phyloP scores from a whole-genome alignment of 2,113 vertebrate species.

The Syngnathoides biaculeatus region DNA sequence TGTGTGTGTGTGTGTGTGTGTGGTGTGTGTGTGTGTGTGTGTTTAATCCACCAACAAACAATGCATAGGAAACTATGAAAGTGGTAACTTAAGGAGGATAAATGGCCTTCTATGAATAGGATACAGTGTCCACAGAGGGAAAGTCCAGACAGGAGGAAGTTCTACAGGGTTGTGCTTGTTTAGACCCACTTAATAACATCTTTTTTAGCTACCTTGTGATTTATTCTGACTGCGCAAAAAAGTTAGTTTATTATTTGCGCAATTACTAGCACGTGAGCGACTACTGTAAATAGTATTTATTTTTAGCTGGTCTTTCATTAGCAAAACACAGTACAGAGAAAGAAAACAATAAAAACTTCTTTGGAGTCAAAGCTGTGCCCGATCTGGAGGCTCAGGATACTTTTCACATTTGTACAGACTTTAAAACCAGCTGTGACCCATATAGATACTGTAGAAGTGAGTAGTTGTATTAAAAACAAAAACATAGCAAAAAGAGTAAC shows the following conservation, averaged over 20 bases:
- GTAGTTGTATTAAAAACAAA: too few species aligned
- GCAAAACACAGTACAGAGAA: too few species aligned
- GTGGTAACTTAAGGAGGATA: constrained; percentile 36
- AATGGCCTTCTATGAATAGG: constrained; percentile 28
- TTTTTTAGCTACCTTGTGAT: neutral
- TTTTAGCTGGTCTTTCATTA: neutral
- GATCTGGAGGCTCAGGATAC: too few species aligned
- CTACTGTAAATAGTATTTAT: neutral
- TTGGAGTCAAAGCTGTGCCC: too few species aligned
- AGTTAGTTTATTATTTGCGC: neutral
- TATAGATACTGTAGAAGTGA: too few species aligned
- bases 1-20: constrained; percentile 39
- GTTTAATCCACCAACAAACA: constrained; percentile 12
- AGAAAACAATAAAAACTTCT: too few species aligned
- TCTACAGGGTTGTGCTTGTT: neutral
- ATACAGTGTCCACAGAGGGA: neutral
- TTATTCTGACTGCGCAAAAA: neutral
- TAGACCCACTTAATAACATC: neutral
- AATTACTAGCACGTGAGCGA: neutral
- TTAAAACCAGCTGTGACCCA: too few species aligned
- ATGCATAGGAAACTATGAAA: constrained; percentile 23
- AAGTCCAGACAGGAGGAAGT: constrained; percentile 18
- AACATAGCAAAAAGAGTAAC: too few species aligned
- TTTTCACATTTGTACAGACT: too few species aligned
- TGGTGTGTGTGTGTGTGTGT: constrained; percentile 34